These are phyloP conservation scores for Melinopterus prodromus DNA, from an alignment of 2,888 invertebrate species.

Conservation along the genomic window DNA sequence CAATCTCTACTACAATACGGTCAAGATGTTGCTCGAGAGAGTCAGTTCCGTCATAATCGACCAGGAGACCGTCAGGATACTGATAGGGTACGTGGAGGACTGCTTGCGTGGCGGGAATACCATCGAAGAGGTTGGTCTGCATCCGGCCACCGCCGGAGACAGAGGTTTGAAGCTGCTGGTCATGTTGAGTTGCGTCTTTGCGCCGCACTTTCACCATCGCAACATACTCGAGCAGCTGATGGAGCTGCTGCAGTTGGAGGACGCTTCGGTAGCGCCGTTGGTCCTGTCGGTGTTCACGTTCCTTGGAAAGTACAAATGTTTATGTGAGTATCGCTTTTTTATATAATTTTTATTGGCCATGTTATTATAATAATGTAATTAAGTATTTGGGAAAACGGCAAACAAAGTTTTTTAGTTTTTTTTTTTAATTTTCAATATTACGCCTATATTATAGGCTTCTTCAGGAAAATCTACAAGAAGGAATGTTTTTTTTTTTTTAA, in stretches of 20 bases:
- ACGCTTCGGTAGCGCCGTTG: constrained; percentile 81
- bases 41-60: constrained; percentile 98
- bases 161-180: constrained; percentile 88
- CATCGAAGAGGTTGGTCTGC: constrained; percentile 80
- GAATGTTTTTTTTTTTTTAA: too few relatives aligned
- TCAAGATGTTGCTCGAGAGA: constrained; percentile 93
- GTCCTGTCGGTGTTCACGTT: constrained; percentile 86
- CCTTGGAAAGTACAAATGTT: constrained; percentile 85
- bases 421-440: too few relatives aligned
- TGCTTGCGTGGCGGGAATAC: constrained; percentile 76
- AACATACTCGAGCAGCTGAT: constrained; percentile 82
- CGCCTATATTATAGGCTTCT: too few relatives aligned
- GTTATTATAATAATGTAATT: too few relatives aligned
- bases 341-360: too few relatives aligned
- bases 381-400: too few relatives aligned
- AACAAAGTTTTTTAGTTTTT: too few relatives aligned
- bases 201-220: constrained; percentile 89
- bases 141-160: constrained; percentile 83
- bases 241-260: constrained; percentile 80
- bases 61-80: constrained; percentile 81
- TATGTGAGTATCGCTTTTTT: constrained; percentile 66
- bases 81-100: constrained; percentile 70
- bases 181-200: constrained; percentile 91
- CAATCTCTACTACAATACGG: constrained; percentile 93
- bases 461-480: too few relatives aligned